Evolutionary conservation across 2,797 vertebrate species (phyloP), one percentile per base, ranked within the genome.

Genomic region (Chlorospingus flavigularis): DNA sequence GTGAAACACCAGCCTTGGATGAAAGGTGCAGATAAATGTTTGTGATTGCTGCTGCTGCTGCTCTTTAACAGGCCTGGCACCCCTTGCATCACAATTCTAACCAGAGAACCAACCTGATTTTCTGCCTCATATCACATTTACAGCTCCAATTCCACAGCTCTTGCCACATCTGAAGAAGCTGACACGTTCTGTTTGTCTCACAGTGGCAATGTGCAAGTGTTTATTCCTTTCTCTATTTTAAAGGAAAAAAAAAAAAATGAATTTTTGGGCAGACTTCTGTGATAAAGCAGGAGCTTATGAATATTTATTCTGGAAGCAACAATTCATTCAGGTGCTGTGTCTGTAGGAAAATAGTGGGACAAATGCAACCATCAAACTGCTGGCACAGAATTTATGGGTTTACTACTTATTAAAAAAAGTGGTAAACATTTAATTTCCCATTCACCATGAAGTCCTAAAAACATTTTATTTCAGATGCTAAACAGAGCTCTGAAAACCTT

Each of bases 1-100:
- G n/a, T 7, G 35, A 24, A 35, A 37, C 55, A 33, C 4, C 26
- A 50, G 0, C 10, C 30, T 2, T 17, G 55, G n/a, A 61, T 17
- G 4, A 9, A 61, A 75, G n/a, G 28, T 33, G 20, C 40, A 81
- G 45, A 30, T 33, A 8, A 1, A 28, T 11, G 12, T 21, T 31
- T 20, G 28, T 33, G 50, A 5, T 7, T 55, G n/a, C 54, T 54
- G 53, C 53, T 51, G 48, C n/a, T 61, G 30, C 57, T 68, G 45
- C 45, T 68, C 54, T n/a, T 31, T 35, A n/a, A 6, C 24, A n/a
- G 68, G 2, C 79, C 63, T 66, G 68, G 67, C 39, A 55, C 37
- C 7, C 39, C 63, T 30, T 8, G 13, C 39, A 28, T 30, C 79
- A 37, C 82, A 40, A 2, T 28, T 25, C 42, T 1, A 47, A 35